Conservation (phyloP, 2,888 invertebrate genomes). For the Venustoraphidia nigricollis region DNA sequence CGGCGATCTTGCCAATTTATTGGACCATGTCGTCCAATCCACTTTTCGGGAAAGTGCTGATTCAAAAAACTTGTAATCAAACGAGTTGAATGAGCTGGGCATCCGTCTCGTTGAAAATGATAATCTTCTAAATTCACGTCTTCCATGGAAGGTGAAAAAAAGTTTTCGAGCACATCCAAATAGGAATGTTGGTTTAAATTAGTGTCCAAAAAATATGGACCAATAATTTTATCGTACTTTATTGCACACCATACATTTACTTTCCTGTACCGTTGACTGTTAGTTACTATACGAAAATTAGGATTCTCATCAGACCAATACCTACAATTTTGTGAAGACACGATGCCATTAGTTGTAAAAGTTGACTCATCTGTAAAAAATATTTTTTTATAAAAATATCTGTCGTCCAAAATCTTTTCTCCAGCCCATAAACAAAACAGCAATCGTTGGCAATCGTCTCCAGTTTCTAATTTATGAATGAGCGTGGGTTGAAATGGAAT, state of each 20-base stretch:
- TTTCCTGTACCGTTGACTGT: neutral
- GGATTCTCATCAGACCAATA: slow-evolving; percentile 3
- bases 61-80: no score
- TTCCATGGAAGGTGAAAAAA: no score
- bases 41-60: no score
- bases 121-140: no score
- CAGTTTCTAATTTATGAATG: slow-evolving; percentile 5
- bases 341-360: no score
- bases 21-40: no score
- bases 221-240: slow-evolving; percentile 5
- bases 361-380: no score
- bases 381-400: slow-evolving; percentile 2
- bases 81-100: no score
- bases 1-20: no score
- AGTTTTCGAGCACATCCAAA: no score
- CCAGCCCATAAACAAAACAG: slow-evolving; percentile 5
- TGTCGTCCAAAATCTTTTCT: slow-evolving; percentile 4
- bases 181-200: slow-evolving; percentile 3
- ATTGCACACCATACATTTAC: slow-evolving; percentile 5
- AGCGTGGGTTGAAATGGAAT: slow-evolving; percentile 3
- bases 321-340: no score
- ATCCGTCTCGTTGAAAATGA: no score
- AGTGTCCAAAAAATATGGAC: slow-evolving; percentile 3
- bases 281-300: slow-evolving; percentile 5
- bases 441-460: slow-evolving; percentile 4